Conservation (phyloP, 92 coral and sea anemone species). For the Galaxea fascicularis region DNA sequence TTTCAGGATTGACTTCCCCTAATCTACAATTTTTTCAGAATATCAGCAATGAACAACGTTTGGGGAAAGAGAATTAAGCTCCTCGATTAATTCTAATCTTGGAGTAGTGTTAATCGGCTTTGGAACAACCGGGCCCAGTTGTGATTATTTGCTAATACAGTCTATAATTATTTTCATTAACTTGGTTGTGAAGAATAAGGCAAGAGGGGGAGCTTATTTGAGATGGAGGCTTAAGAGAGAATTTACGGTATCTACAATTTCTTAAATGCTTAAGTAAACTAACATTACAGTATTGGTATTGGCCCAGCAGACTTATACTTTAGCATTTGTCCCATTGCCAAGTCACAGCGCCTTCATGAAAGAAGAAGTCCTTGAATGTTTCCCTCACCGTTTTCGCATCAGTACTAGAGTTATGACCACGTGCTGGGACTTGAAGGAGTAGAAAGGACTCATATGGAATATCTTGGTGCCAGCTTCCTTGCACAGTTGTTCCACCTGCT, state of each 20-base stretch:
- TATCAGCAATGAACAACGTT: no score
- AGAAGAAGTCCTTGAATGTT: conserved; percentile 38
- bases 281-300: background rate
- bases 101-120: no score
- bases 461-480: conserved; percentile 31
- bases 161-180: background rate
- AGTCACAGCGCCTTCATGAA: conserved; percentile 35
- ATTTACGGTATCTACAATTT: background rate
- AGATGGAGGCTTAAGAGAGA: background rate
- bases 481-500: conserved; percentile 1
- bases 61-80: no score
- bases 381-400: conserved; percentile 42
- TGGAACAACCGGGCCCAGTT: no score
- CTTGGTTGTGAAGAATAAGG: background rate
- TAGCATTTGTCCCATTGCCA: conserved; percentile 35
- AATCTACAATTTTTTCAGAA: no score
- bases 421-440: conserved; percentile 34
- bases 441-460: background rate
- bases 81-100: no score
- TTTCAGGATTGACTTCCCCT: no score
- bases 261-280: background rate
- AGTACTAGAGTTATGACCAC: conserved; percentile 29
- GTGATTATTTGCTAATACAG: background rate
- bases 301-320: background rate
- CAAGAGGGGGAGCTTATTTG: no score